phyloP scores from a whole-genome alignment of 2,888 invertebrate genomes.

The Syritta pipiens region DNA sequence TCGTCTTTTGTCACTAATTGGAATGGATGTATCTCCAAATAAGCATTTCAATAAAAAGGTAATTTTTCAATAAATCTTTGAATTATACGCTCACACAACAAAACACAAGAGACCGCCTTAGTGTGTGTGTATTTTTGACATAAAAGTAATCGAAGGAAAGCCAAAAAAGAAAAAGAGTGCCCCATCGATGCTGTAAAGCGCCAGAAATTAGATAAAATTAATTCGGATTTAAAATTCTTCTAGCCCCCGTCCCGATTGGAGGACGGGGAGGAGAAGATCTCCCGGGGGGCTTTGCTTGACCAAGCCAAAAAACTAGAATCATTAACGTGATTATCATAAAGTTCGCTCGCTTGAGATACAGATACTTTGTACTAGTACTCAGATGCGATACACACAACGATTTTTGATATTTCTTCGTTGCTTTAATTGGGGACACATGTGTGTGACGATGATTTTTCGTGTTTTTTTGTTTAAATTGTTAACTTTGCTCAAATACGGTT shows the following conservation, averaged over 20 bases:
- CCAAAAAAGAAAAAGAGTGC: too few relatives aligned
- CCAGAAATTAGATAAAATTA: constrained; percentile 11
- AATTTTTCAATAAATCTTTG: constrained; percentile 59
- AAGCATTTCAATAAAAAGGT: constrained; percentile 61
- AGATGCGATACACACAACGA: neutral
- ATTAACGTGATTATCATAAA: constrained; percentile 61
- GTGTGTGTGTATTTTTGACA: neutral
- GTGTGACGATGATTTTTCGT: neutral
- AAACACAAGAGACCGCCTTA: neutral
- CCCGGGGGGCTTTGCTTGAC: constrained; percentile 1
- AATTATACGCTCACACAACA: constrained; percentile 42
- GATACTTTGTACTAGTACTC: constrained; percentile 51
- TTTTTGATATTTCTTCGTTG: constrained; percentile 32
- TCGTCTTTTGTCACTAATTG: constrained; percentile 58
- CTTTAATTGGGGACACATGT: constrained; percentile 48
- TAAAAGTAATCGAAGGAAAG: constrained; percentile 6
- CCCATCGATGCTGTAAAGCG: neutral
- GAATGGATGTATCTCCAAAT: constrained; percentile 58
- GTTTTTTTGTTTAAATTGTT: constrained; percentile 27
- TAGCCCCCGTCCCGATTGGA: too few relatives aligned
- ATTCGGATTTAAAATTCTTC: constrained; percentile 16
- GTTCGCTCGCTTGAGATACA: constrained; percentile 45
- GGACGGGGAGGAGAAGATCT: too few relatives aligned
- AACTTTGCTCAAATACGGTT: constrained; percentile 22
- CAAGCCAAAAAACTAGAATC: constrained; percentile 40